Conservation (phyloP, 2,888 invertebrate genomes). For the Camptogramma bilineatum region DNA sequence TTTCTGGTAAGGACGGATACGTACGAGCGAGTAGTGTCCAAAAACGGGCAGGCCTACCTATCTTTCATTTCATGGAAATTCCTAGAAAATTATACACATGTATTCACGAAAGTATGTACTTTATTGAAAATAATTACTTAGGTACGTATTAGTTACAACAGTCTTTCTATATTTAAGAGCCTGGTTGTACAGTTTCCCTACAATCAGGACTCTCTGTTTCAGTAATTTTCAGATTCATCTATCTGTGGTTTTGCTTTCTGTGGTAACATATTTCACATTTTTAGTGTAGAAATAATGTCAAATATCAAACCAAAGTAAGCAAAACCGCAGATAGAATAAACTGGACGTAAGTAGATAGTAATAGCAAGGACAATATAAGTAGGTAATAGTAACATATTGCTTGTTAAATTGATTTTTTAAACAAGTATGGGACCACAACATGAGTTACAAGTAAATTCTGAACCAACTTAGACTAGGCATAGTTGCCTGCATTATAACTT, state of each 20-base stretch:
- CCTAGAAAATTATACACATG: constrained; percentile 1
- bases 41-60: too few relatives aligned
- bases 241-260: too few relatives aligned
- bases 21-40: too few relatives aligned
- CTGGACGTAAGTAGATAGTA: background rate
- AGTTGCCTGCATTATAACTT: too few relatives aligned
- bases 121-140: constrained; percentile 34
- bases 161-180: constrained; percentile 26
- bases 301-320: too few relatives aligned
- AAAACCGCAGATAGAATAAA: too few relatives aligned
- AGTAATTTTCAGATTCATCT: background rate
- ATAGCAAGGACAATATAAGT: too few relatives aligned
- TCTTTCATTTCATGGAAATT: background rate
- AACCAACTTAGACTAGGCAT: background rate
- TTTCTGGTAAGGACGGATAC: too few relatives aligned
- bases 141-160: constrained; percentile 17
- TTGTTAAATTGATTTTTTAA: background rate
- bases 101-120: constrained; percentile 25
- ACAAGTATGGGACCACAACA: background rate
- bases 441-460: background rate
- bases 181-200: too few relatives aligned
- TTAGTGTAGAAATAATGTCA: too few relatives aligned
- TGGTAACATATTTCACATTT: too few relatives aligned
- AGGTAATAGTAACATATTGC: too few relatives aligned
- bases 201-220: background rate